Evolutionary conservation across 1,140 invertebrate species (phyloP), one percentile per base, ranked within the genome.

Genomic region (Venturia canescens): DNA sequence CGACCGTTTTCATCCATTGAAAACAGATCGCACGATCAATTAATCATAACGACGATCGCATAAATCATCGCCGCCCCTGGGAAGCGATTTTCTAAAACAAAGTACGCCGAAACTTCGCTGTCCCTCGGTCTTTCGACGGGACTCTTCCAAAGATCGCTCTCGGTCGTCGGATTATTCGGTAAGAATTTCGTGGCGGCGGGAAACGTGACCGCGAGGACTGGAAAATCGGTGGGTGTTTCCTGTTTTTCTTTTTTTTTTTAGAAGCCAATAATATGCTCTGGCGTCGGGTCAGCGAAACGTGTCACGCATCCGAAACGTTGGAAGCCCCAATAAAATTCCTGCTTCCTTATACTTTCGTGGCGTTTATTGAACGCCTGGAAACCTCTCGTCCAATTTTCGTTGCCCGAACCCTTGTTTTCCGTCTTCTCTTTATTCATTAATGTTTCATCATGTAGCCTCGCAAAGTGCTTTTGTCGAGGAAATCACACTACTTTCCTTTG

Each of bases 261-360:
- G 60, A 15, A 26, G 13, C 4, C n/a, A 13, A 63, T 13, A 63
- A 63, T 63, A 26, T 63, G 23, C 60, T 63, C 4, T 23, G 23
- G n/a, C 27, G 60, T 63, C 13, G 60, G 60, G 23, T 63, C 60
- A 63, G 60, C 60, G 60, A 63, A 63, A 63, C 60, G 60, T 63
- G 60, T 27, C 60, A 63, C 60, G 13, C 60, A 27, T 63, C 2
- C 21, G 11, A 27, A 26, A 63, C 21, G 23, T 26, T 63, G 3
- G 13, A 34, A 44, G 7, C 23, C 18, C 18, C 18, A 53, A 63
- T 15, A 13, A 63, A 63, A 63, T 23, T 27, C 50, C 6, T 4
- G n/a, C 7, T 7, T 11, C 50, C 7, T n/a, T 2, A 21, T 7
- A 53, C n/a, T 11, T 23, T 23, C n/a, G n/a, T n/a, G 11, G 23